phyloP scores from a whole-genome alignment of 1,140 invertebrate genomes.

The Heliothis virescens region DNA sequence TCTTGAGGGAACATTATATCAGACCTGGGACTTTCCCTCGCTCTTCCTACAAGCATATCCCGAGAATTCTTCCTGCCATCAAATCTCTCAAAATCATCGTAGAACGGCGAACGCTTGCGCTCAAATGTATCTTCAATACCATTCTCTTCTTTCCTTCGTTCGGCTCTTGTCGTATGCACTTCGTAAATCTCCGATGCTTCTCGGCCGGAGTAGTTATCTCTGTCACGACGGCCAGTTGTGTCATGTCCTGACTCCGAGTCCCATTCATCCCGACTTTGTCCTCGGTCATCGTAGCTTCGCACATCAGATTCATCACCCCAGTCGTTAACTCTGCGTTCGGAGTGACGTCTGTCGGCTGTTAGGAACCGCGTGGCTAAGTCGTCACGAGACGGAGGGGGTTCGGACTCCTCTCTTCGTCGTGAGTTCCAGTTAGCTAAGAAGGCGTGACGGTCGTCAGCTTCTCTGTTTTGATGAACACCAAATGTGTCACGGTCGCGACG shows the following conservation, averaged over 20 bases:
- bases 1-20: slow-evolving; percentile 76
- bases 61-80: slow-evolving; percentile 82
- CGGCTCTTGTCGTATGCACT: slow-evolving; percentile 75
- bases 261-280: slow-evolving; percentile 84
- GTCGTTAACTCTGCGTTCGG: slow-evolving; percentile 70
- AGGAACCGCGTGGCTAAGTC: slow-evolving; percentile 81
- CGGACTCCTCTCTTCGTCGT: slow-evolving; percentile 86
- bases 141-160: slow-evolving; percentile 75
- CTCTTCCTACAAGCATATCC: slow-evolving; percentile 82
- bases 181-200: slow-evolving; percentile 85
- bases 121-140: slow-evolving; percentile 72
- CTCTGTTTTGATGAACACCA: slow-evolving; percentile 88
- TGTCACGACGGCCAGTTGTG: slow-evolving; percentile 83
- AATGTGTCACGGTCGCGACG: slow-evolving; percentile 89
- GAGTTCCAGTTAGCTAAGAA: slow-evolving; percentile 90
- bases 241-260: slow-evolving; percentile 86
- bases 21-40: slow-evolving; percentile 81
- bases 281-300: slow-evolving; percentile 77
- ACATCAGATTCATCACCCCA: slow-evolving; percentile 85
- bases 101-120: slow-evolving; percentile 73
- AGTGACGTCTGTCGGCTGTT: slow-evolving; percentile 69
- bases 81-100: slow-evolving; percentile 81
- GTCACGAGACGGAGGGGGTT: slow-evolving; percentile 64
- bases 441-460: slow-evolving; percentile 86
- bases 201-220: slow-evolving; percentile 74